Conservation (phyloP, 2,113 vertebrate species). For the Pteruthius melanotis region DNA sequence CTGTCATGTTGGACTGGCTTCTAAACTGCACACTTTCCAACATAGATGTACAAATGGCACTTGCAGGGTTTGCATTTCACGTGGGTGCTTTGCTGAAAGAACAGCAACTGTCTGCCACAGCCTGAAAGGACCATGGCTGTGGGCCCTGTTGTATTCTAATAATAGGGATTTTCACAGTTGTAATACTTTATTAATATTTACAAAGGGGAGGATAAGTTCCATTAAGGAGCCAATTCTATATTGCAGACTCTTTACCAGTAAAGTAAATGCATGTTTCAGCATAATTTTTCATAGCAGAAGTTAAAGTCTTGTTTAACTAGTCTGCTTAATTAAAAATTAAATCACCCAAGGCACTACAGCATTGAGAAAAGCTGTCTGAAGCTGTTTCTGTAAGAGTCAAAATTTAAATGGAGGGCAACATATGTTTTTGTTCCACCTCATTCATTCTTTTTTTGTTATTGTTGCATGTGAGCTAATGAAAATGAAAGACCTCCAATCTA, state of each 20-base stretch:
- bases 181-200: not conserved
- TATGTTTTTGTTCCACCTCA: not conserved
- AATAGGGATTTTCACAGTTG: not conserved
- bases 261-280: not conserved
- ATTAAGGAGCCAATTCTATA: not conserved
- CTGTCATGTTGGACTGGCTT: not conserved
- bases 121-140: not conserved
- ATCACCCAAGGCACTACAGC: not conserved
- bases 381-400: not conserved
- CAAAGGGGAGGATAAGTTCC: not conserved
- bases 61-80: not conserved
- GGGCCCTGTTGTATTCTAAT: not conserved
- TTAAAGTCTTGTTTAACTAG: not conserved
- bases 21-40: not conserved
- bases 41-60: not conserved
- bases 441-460: not conserved
- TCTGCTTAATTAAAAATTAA: not conserved
- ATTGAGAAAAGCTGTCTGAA: not conserved
- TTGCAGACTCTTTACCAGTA: not conserved
- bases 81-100: not conserved
- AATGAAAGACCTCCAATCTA: not conserved
- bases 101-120: not conserved
- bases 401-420: not conserved
- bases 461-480: not conserved
- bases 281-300: not conserved